Percentiles rank a stretch among this genome's conserved stretches.
These are phyloP conservation scores for Arenaria interpres DNA, from an alignment of 2,113 vertebrate genomes.

Conservation along the genomic window DNA sequence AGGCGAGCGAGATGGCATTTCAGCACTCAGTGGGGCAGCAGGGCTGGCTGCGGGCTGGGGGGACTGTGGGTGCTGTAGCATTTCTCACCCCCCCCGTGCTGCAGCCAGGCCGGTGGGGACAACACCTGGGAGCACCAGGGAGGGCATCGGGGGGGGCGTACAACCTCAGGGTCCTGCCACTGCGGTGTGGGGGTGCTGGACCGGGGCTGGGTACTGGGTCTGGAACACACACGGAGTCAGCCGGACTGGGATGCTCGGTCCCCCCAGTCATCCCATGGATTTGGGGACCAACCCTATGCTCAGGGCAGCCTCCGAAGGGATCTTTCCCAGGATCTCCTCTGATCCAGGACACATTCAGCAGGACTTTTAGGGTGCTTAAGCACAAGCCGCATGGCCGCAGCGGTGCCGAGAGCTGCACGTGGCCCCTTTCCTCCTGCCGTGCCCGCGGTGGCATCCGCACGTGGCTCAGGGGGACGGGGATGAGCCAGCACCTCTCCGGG, in stretches of 20 bases:
- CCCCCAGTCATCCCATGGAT: accelerated
- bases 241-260: accelerated
- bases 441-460: neutral
- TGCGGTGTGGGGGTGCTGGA: accelerated
- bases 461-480: neutral
- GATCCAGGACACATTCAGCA: neutral
- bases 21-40: accelerated
- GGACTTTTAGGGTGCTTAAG: neutral
- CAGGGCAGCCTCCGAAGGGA: neutral
- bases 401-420: neutral
- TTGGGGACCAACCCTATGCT: accelerated
- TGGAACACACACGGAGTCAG: neutral
- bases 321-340: neutral
- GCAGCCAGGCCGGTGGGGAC: accelerated
- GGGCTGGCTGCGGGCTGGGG: neutral
- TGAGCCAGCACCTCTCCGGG: neutral
- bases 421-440: neutral
- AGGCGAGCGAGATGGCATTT: neutral
- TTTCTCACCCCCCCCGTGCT: neutral
- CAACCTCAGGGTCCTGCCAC: neutral
- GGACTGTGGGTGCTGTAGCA: neutral
- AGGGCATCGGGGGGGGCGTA: accelerated
- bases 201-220: neutral
- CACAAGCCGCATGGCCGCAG: neutral
- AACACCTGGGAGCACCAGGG: accelerated